These are phyloP conservation scores for Drosophila virilis DNA, from an alignment of 1,140 invertebrate genomes.

Conservation along the genomic window DNA sequence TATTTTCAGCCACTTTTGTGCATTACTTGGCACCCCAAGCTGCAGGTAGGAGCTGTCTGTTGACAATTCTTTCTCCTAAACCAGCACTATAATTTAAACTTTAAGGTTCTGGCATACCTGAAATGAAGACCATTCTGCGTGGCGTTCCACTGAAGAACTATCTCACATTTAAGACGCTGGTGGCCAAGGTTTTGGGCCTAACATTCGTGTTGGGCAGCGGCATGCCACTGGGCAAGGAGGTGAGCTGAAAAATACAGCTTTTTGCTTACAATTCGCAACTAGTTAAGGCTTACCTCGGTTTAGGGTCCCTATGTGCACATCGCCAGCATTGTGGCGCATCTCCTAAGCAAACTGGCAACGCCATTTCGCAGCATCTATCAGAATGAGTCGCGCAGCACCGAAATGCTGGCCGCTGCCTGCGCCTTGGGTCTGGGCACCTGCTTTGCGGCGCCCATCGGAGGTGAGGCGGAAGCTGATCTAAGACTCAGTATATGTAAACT, in stretches of 20 bases:
- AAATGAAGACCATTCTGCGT: conserved; percentile 99
- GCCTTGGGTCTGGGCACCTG: conserved; percentile 98
- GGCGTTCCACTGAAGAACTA: conserved; percentile 99
- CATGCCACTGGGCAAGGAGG: conserved; percentile 98
- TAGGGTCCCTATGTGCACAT: conserved; percentile 98
- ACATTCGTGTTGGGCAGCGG: conserved; percentile 96
- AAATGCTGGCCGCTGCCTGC: conserved; percentile 98
- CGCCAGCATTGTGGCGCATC: conserved; percentile 96
- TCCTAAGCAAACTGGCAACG: conserved; percentile 95
- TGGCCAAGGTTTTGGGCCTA: conserved; percentile 97
- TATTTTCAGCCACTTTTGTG: conserved; percentile 97
- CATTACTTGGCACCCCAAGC: conserved; percentile 97
- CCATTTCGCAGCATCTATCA: conserved; percentile 97
- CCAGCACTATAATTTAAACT: conserved; percentile 1
- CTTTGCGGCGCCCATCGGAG: conserved; percentile 97
- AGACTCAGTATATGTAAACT: neutral
- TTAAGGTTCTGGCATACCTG: conserved; percentile 97
- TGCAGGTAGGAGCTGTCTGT: conserved; percentile 85
- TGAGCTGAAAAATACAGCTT: conserved; percentile 80
- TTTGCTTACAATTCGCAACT: neutral
- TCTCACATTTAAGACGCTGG: conserved; percentile 95
- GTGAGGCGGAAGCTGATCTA: conserved; percentile 84
- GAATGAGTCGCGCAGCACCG: conserved; percentile 96
- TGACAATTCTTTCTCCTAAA: neutral
- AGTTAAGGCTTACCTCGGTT: neutral